These are phyloP conservation scores for Phoebastria nigripes DNA, from an alignment of 2,797 vertebrate species.

Conservation along the genomic window DNA sequence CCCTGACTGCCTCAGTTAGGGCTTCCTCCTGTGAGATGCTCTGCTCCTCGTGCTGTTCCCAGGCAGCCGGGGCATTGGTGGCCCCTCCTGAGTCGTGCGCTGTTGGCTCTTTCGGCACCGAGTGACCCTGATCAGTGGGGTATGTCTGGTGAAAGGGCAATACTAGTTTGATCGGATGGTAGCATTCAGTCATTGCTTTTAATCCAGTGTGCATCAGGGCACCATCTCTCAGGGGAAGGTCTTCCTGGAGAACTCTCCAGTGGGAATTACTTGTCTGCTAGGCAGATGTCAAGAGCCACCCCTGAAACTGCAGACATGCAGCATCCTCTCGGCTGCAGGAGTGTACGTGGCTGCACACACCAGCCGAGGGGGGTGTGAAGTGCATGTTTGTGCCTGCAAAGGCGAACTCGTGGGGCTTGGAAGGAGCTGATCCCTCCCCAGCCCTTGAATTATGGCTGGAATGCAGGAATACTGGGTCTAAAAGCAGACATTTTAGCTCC, in stretches of 20 bases:
- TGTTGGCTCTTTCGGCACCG: not conserved
- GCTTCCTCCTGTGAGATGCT: not conserved
- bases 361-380: not conserved
- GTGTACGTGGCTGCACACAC: not conserved
- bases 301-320: not conserved
- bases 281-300: not conserved
- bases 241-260: not conserved
- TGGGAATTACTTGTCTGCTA: not conserved
- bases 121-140: not conserved
- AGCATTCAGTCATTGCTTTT: not conserved
- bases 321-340: not conserved
- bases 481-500: not conserved
- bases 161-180: not conserved
- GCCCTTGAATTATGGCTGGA: not conserved
- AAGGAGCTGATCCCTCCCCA: not conserved
- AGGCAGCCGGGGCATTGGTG: rapidly evolving
- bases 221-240: not conserved
- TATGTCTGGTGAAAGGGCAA: not conserved
- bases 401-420: not conserved
- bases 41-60: not conserved
- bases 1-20: not conserved
- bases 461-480: not conserved
- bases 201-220: not conserved
- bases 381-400: not conserved
- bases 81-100: rapidly evolving